Conservation (phyloP, 2,797 vertebrate species). For the Lacerta bilineata region DNA sequence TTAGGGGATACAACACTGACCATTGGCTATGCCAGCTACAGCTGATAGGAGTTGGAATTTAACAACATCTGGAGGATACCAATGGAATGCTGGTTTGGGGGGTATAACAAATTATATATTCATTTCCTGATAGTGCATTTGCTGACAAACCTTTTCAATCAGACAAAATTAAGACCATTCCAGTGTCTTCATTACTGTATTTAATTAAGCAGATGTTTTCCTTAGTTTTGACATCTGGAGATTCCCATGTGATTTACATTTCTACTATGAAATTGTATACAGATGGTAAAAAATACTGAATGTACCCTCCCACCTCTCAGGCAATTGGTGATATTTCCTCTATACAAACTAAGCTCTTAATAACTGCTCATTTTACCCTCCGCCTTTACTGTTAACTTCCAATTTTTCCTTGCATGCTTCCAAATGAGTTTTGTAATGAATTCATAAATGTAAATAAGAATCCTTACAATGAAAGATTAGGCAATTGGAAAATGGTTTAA, state of each 20-base stretch:
- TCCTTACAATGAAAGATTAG: not conserved
- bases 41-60: not conserved
- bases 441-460: conserved; percentile 52
- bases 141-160: conserved; percentile 13
- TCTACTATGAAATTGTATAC: conserved; percentile 11
- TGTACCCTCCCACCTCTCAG: not conserved
- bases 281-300: not conserved
- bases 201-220: conserved; percentile 1
- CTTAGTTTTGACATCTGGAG: not conserved
- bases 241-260: conserved; percentile 22
- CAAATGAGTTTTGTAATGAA: conserved; percentile 34
- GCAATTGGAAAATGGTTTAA: conserved; percentile 28
- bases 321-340: not conserved
- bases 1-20: not conserved
- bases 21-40: not conserved
- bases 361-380: not conserved
- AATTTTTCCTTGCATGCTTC: not conserved
- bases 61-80: not conserved
- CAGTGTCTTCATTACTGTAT: conserved; percentile 6
- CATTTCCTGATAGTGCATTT: conserved; percentile 38
- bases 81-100: not conserved
- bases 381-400: conserved; percentile 21
- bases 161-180: conserved; percentile 37
- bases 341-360: conserved; percentile 1
- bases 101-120: conserved; percentile 60